Conservation (phyloP, 1,140 invertebrate genomes). For the Nilaparvata lugens region DNA sequence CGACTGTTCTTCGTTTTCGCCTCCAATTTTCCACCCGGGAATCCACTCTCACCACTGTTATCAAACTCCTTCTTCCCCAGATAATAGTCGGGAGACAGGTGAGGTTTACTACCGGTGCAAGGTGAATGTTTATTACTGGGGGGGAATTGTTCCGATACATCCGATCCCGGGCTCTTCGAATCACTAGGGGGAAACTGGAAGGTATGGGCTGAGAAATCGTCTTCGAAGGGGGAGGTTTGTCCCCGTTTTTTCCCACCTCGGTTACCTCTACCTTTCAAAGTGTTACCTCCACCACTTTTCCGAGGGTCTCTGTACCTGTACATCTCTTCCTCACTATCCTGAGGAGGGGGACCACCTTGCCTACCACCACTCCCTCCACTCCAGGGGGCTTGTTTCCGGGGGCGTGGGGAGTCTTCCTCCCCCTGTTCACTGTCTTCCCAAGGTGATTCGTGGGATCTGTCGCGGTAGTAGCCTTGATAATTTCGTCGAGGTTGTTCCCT, state of each 20-base stretch:
- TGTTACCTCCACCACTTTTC: background rate
- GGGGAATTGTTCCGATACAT: constrained; percentile 22
- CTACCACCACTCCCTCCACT: background rate
- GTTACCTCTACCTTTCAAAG: background rate
- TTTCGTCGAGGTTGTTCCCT: constrained; percentile 33
- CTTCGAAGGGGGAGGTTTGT: constrained; percentile 56
- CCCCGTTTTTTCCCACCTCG: constrained; percentile 21
- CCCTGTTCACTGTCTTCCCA: constrained; percentile 41
- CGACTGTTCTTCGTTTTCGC: constrained; percentile 34
- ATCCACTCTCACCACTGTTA: constrained; percentile 4
- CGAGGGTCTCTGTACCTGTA: background rate
- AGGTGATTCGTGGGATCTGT: constrained; percentile 38
- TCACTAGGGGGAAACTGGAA: constrained; percentile 24
- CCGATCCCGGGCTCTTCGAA: constrained; percentile 22
- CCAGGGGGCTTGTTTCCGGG: constrained; percentile 20
- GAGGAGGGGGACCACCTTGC: background rate
- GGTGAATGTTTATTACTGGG: constrained; percentile 24
- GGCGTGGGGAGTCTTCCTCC: constrained; percentile 22
- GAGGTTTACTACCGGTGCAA: constrained; percentile 5
- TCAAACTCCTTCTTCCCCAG: constrained; percentile 9
- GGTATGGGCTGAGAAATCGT: constrained; percentile 47
- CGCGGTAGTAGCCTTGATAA: constrained; percentile 36
- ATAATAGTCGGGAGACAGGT: constrained; percentile 13
- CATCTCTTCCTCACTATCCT: constrained; percentile 11
- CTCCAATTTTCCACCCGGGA: background rate